A percentile compares a stretch with the other conserved stretches of the same genome.
Conservation (phyloP, 2,888 invertebrate genomes). For the Tipula lateralis region DNA sequence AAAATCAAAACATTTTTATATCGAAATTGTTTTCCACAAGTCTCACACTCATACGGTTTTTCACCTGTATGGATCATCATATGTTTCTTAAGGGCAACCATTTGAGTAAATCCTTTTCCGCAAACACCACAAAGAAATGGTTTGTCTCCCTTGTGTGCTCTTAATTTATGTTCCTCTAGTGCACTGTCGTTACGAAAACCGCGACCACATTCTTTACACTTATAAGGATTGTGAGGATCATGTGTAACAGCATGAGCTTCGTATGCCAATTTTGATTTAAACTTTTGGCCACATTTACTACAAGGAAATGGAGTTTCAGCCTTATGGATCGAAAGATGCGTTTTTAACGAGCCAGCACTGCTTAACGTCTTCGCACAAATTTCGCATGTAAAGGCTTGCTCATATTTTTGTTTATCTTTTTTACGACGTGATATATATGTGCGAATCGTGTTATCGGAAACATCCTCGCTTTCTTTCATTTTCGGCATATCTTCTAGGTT, state of each 20-base stretch:
- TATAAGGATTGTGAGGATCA: conserved; percentile 4
- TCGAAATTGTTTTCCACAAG: neutral
- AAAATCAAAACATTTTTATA: neutral
- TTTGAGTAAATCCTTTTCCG: conserved; percentile 31
- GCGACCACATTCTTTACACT: neutral
- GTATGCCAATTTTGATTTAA: conserved; percentile 30
- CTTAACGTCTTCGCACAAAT: conserved; percentile 9
- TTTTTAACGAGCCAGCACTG: conserved; percentile 19
- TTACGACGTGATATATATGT: neutral
- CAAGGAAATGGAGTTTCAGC: conserved; percentile 31
- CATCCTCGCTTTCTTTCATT: neutral
- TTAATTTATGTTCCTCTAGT: neutral
- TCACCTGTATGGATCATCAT: conserved; percentile 27
- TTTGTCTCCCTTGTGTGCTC: conserved; percentile 33
- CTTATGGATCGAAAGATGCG: conserved; percentile 29
- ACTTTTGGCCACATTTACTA: conserved; percentile 31
- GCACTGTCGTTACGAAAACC: neutral
- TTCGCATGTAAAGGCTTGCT: neutral
- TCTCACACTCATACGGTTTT: neutral
- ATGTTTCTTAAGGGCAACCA: conserved; percentile 12
- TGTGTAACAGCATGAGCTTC: conserved; percentile 31
- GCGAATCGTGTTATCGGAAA: neutral
- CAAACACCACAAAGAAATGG: conserved; percentile 32
- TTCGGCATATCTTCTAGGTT: neutral
- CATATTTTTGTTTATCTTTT: neutral